Evolutionary conservation across 1,140 invertebrate genomes (phyloP), one percentile per base, ranked within the genome.

Genomic region (Bilobella aurantiaca): DNA sequence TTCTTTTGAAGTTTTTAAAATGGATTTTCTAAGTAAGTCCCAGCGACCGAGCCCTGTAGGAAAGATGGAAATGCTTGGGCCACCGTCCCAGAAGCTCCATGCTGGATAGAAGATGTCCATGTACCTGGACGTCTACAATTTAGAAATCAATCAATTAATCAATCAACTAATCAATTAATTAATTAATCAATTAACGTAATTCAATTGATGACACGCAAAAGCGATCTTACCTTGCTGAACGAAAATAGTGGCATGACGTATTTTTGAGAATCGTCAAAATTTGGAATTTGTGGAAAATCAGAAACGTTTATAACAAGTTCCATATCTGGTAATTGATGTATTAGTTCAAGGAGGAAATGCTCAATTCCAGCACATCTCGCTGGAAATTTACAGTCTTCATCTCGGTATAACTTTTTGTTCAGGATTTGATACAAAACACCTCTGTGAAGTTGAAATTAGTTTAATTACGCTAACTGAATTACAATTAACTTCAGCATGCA

Each of bases 91-190:
- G 79, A 98, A 98, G 31, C 90, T 87, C 95, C 95, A 98, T 0
- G 94, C 89, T 57, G 95, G 95, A 81, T 96, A 98, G 82, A 88
- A 91, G 65, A 98, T 95, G 75, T 98, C 95, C 76, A 83, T 83
- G 78, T 93, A 91, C 21, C 91, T 85, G 57, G 77, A 74, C 18
- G 86, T 90, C 84, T 89, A 70, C 49, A 28, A 5, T 8, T 29
- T 60, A 42, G 32, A 34, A 21, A 62, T 62, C 59, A 57, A 64
- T 32, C 58, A 59, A 60, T 63, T 42, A 30, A 56, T 61, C 27
- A 63, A 27, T 64, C 28, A 66, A 70, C 58, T 58, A 62, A 31
- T n/a, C n/a, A n/a, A n/a, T n/a, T n/a, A n/a, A n/a, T n/a, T n/a
- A n/a, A n/a, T n/a, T n/a, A n/a, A n/a, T n/a, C n/a, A n/a, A n/a